A percentile compares a stretch with the other conserved stretches of the same genome.
Conservation (phyloP, 1,140 invertebrate genomes). For the Drosophila asahinai region DNA sequence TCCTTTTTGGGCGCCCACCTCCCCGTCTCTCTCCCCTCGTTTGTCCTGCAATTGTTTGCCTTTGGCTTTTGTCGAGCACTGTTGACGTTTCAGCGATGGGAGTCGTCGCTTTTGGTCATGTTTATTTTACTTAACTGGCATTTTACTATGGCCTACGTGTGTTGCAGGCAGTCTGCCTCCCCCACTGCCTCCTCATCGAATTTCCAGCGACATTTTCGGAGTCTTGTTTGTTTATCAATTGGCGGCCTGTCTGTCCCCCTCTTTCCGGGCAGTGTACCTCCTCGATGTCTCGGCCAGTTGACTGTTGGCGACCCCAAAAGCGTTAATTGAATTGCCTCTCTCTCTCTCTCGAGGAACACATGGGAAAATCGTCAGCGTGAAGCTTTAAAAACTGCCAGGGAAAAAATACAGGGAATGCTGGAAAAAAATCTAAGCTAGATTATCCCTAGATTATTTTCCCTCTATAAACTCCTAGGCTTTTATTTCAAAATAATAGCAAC, state of each 20-base stretch:
- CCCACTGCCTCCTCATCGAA: neutral
- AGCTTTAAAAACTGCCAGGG: conserved; percentile 31
- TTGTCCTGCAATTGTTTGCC: conserved; percentile 31
- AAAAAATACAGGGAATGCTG: conserved; percentile 8
- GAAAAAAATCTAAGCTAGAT: no score
- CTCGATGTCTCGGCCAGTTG: conserved; percentile 39
- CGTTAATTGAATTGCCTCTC: conserved; percentile 72
- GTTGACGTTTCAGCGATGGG: conserved; percentile 43
- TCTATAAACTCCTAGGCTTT: no score
- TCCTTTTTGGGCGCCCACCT: neutral
- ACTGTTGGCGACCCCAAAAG: conserved; percentile 55
- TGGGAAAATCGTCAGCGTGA: conserved; percentile 26
- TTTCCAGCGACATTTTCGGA: conserved; percentile 43
- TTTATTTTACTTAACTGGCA: conserved; percentile 76
- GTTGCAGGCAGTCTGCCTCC: conserved; percentile 34
- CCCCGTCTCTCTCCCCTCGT: neutral
- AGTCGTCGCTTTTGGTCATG: conserved; percentile 44
- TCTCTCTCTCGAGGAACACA: conserved; percentile 7
- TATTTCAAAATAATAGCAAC: no score
- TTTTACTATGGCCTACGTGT: conserved; percentile 61
- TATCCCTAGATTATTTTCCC: no score
- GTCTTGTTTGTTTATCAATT: conserved; percentile 73
- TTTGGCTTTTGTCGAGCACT: conserved; percentile 30
- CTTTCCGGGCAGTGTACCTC: neutral
- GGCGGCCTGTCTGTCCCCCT: conserved; percentile 55